Percentiles rank a stretch among this genome's conserved stretches.
Conservation (phyloP, 2,888 invertebrate genomes). For the Leptinotarsa tumamoca region DNA sequence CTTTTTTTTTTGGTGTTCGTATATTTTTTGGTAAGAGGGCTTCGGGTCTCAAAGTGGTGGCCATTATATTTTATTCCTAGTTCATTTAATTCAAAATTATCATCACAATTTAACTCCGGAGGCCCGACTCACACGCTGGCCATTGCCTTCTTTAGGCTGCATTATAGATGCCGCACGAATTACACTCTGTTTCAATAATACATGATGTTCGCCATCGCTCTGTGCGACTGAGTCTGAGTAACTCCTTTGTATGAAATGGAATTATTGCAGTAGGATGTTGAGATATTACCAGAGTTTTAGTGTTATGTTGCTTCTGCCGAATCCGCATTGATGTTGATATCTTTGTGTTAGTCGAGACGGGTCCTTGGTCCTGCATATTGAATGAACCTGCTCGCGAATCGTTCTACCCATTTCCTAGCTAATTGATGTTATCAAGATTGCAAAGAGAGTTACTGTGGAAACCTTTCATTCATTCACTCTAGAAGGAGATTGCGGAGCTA, state of each 20-base stretch:
- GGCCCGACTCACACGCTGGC: slow-evolving; percentile 8
- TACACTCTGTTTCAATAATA: slow-evolving; percentile 52
- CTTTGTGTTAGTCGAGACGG: slow-evolving; percentile 13
- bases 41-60: no score
- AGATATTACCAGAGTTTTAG: slow-evolving; percentile 12
- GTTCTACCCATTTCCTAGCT: neutral
- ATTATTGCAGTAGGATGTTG: slow-evolving; percentile 20
- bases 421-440: neutral
- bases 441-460: neutral
- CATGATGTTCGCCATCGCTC: slow-evolving; percentile 39
- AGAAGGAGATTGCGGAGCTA: no score
- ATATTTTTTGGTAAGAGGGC: no score
- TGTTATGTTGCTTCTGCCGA: neutral
- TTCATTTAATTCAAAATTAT: no score
- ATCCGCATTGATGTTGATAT: neutral
- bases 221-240: neutral
- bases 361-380: neutral
- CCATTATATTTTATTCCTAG: no score
- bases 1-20: no score
- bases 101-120: no score
- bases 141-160: slow-evolving; percentile 28
- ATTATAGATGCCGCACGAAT: slow-evolving; percentile 52
- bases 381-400: neutral
- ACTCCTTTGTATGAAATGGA: slow-evolving; percentile 5
- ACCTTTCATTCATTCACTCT: neutral